Evolutionary conservation across 2,797 vertebrate genomes (phyloP).

Genomic region (Rousettus madagascariensis): DNA sequence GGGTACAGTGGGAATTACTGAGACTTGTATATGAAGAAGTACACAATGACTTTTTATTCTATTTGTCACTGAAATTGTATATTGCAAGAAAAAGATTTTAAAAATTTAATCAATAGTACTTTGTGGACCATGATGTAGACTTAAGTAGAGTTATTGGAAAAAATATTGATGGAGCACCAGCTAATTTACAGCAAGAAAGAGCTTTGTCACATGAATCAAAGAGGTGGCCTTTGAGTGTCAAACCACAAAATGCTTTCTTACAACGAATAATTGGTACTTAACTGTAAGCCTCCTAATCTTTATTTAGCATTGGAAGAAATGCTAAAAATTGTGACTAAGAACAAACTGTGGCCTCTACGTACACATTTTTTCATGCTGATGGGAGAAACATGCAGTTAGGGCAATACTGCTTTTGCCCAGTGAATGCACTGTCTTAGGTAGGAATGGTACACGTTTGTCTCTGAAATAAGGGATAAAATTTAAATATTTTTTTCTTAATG

Average conservation of each 20-base stretch:
- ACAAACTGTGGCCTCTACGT: not conserved
- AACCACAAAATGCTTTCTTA: constrained; percentile 1
- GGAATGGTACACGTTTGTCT: not conserved
- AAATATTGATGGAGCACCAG: not conserved
- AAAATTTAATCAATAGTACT: not conserved
- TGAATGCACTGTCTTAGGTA: not conserved
- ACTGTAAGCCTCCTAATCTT: not conserved
- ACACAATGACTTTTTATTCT: not conserved
- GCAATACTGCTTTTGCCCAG: not conserved
- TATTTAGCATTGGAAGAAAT: not conserved
- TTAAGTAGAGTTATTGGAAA: not conserved
- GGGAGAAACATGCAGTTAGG: not conserved
- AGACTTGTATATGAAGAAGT: not conserved
- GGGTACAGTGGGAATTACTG: not conserved
- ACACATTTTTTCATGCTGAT: too few relatives aligned
- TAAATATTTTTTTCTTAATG: not conserved
- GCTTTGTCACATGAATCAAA: not conserved
- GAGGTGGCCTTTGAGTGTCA: not conserved
- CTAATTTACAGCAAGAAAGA: constrained; percentile 20
- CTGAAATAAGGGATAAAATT: not conserved
- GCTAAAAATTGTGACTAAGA: not conserved
- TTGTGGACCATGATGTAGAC: not conserved
- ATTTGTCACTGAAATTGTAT: not conserved
- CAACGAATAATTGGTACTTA: not conserved
- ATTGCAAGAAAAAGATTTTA: not conserved